These are phyloP conservation scores for Plectrocnemia conspersa DNA, from an alignment of 1,140 invertebrate species.

Conservation along the genomic window DNA sequence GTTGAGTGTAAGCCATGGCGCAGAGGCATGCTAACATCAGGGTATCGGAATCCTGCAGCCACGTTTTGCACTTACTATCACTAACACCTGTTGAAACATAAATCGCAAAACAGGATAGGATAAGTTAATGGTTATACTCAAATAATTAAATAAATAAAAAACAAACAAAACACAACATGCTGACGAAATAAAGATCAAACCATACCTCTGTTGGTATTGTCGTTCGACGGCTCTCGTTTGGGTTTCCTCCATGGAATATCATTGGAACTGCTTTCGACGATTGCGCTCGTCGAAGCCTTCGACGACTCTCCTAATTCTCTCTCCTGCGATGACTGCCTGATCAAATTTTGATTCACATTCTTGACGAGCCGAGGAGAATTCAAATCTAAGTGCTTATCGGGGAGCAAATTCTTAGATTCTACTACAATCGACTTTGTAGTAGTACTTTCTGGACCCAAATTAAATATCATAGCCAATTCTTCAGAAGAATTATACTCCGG, in stretches of 20 bases:
- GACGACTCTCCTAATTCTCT: constrained; percentile 39
- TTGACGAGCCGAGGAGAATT: constrained; percentile 49
- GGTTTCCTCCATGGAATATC: constrained; percentile 31
- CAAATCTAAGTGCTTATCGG: constrained; percentile 39
- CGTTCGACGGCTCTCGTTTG: constrained; percentile 18
- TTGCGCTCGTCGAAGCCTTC: constrained; percentile 43
- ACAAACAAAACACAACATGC: constrained; percentile 43
- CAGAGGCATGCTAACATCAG: constrained; percentile 61
- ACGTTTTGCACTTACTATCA: constrained; percentile 45
- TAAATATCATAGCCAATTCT: constrained; percentile 57
- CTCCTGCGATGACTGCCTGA: constrained; percentile 45
- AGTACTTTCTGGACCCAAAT: constrained; percentile 39
- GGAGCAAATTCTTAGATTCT: constrained; percentile 37
- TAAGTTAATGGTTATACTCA: neutral
- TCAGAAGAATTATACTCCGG: constrained; percentile 60
- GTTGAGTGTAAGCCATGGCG: constrained; percentile 59
- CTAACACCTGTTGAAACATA: constrained; percentile 31
- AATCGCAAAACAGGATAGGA: constrained; percentile 18
- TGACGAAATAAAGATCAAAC: constrained; percentile 41
- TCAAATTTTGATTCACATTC: constrained; percentile 46
- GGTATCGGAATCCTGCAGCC: constrained; percentile 53
- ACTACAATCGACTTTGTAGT: constrained; percentile 35
- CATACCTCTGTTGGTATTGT: constrained; percentile 33
- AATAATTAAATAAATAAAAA: constrained; percentile 6
- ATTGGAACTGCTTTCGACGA: constrained; percentile 43